phyloP scores from a whole-genome alignment of 1,140 invertebrate species.

The Procambarus clarkii region DNA sequence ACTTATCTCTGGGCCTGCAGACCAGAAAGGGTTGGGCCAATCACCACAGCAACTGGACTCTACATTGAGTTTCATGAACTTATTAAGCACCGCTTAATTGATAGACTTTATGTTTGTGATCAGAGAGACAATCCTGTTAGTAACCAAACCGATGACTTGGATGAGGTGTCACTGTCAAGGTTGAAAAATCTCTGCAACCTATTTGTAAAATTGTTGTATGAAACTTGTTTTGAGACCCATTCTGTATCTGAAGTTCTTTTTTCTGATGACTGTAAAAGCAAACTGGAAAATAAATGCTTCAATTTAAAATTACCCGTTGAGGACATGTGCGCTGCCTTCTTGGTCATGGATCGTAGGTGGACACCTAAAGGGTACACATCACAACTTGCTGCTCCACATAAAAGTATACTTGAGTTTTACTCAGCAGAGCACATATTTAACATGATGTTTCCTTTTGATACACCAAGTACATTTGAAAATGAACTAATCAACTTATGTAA shows the following conservation, averaged over 20 bases:
- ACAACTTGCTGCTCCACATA: conserved; percentile 38
- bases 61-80: conserved; percentile 38
- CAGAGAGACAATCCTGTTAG: no score
- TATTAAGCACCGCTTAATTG: conserved; percentile 13
- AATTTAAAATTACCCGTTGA: conserved; percentile 8
- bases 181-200: no score
- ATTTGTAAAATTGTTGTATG: conserved; percentile 4
- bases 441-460: not conserved
- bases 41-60: conserved; percentile 39
- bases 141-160: not conserved
- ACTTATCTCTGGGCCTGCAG: conserved; percentile 46
- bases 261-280: not conserved
- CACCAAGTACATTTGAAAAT: not conserved
- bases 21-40: not conserved
- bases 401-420: conserved; percentile 55
- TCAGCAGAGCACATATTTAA: conserved; percentile 12
- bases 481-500: not conserved
- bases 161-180: not conserved
- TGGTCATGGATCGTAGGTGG: conserved; percentile 24
- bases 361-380: not conserved
- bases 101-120: conserved; percentile 1
- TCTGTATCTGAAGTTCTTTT: not conserved
- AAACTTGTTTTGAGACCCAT: not conserved
- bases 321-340: conserved; percentile 25
- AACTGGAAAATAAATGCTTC: conserved; percentile 13